phyloP scores from a whole-genome alignment of 2,797 vertebrate species.

The Eospalax fontanierii region DNA sequence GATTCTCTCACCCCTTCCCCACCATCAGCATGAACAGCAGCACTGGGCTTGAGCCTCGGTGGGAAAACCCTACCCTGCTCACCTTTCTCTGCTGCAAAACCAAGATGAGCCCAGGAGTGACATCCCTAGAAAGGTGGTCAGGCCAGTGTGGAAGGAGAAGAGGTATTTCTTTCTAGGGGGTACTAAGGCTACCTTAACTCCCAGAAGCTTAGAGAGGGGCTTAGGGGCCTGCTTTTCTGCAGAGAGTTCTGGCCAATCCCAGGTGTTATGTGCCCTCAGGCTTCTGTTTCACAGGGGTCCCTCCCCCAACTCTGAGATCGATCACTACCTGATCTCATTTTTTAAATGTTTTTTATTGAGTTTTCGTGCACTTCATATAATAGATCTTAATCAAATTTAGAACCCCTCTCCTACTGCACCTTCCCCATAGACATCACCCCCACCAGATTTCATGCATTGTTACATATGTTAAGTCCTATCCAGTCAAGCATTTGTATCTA shows the following conservation, averaged over 20 bases:
- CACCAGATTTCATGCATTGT: no score
- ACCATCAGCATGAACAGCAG: background rate
- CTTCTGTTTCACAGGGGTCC: no score
- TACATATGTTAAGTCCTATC: no score
- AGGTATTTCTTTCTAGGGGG: conserved; percentile 16
- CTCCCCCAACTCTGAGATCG: no score
- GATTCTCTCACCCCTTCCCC: background rate
- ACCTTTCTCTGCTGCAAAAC: background rate
- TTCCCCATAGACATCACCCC: no score
- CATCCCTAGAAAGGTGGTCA: background rate
- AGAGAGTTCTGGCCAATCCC: fast-evolving
- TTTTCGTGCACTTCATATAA: no score
- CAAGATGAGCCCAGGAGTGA: conserved; percentile 13
- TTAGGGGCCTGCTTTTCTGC: background rate
- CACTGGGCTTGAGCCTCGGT: background rate
- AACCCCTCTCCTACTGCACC: no score
- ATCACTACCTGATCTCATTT: no score
- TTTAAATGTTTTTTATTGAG: no score
- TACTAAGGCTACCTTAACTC: no score
- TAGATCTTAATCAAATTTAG: no score
- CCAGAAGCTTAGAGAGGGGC: background rate
- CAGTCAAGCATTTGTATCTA: no score
- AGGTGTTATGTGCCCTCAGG: background rate
- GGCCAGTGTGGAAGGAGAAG: background rate
- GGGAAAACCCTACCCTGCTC: background rate